Base-by-base conservation (phyloP, 2,797 vertebrate species). In the Amphiprion clarkii region DNA sequence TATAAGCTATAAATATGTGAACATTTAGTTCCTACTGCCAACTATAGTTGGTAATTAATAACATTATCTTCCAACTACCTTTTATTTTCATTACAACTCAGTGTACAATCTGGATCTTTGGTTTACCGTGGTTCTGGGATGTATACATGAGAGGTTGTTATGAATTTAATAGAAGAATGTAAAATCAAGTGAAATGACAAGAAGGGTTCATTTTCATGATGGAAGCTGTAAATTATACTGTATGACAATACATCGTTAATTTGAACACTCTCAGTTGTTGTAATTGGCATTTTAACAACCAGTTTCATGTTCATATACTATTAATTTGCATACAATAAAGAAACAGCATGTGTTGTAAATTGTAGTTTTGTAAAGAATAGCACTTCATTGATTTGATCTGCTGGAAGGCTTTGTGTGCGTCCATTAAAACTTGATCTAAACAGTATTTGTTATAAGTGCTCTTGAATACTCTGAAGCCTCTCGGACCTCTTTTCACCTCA, bases 391-490 rank as follows among this genome's bases (percentile, higher is more conserved):
- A 60, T 58, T 56, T 74, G 6, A 81, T 36, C 36, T 66, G 7
- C 52, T 66, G n/a, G 25, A 49, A 64, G 23, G 27, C 74, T 79
- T 79, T 79, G 56, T 55, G 64, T 40, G 61, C 3, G 5, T 61
- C 61, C 51, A 79, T 83, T 88, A 79, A 79, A 64, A 67, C 51
- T 48, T 73, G 14, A 68, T 68, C 14, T 61, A 69, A 78, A 63
- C 76, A 72, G 71, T 67, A 48, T 60, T 79, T 78, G 49, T 53
- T 61, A 11, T 79, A 71, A 87, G 66, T 72, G 74, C 63, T 81
- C 49, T 83, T 59, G 59, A 86, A 67, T 54, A 76, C 69, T 80
- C 65, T 70, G 59, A 86, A 82, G 67, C 63, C 63, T 19, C 46
- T 70, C 54, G 11, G 48, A 71, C 76, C 58, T 83, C 79, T 67